These are phyloP conservation scores for Teleiodes luculella DNA, from an alignment of 2,888 invertebrate species.

Conservation along the genomic window DNA sequence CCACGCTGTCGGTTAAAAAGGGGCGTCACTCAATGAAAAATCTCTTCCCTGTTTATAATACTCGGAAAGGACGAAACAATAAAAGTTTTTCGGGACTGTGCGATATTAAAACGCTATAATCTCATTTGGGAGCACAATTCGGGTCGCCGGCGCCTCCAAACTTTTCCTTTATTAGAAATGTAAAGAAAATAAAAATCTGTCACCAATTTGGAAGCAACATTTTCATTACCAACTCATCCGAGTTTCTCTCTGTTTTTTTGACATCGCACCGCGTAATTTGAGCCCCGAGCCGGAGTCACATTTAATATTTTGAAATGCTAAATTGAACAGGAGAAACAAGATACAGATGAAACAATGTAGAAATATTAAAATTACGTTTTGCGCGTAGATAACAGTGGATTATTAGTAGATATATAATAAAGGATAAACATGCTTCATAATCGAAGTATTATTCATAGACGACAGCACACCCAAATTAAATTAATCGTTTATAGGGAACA, in stretches of 20 bases:
- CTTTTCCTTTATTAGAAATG: conserved; percentile 63
- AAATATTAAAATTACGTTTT: neutral
- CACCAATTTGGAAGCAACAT: conserved; percentile 55
- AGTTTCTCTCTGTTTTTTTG: conserved; percentile 41
- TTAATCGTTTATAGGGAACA: conserved; percentile 2
- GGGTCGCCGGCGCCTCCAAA: conserved; percentile 44
- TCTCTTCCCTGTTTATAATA: conserved; percentile 60
- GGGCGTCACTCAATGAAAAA: conserved; percentile 64
- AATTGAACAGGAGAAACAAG: conserved; percentile 31
- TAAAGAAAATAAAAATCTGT: conserved; percentile 54
- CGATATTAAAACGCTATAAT: conserved; percentile 73
- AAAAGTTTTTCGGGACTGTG: conserved; percentile 61
- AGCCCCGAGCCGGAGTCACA: conserved; percentile 36
- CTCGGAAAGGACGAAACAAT: conserved; percentile 60
- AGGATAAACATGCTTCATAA: neutral
- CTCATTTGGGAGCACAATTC: conserved; percentile 49
- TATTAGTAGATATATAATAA: neutral
- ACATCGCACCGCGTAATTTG: conserved; percentile 35
- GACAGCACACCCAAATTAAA: conserved; percentile 5
- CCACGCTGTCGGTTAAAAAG: conserved; percentile 28
- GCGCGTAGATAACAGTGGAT: no score
- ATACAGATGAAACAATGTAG: neutral
- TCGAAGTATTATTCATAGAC: neutral
- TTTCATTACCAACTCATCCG: conserved; percentile 62
- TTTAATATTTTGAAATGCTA: conserved; percentile 49